Conservation (phyloP, 2,888 invertebrate species). For the Microctonus aethiopoides region DNA sequence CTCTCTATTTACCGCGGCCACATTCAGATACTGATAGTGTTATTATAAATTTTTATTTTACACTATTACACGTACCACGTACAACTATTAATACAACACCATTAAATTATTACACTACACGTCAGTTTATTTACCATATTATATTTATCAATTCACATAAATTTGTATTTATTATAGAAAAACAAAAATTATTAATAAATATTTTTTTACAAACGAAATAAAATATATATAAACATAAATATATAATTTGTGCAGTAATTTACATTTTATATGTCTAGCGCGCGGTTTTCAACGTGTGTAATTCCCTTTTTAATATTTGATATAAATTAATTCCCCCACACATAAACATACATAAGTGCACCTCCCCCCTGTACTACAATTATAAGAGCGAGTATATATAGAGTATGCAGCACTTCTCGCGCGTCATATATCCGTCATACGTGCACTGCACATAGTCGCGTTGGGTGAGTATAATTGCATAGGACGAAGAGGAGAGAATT, state of each 20-base stretch:
- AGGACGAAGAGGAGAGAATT: slow-evolving; percentile 61
- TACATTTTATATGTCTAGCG: too few species aligned
- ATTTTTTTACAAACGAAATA: too few species aligned
- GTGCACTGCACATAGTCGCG: slow-evolving; percentile 31
- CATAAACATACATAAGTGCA: slow-evolving; percentile 29
- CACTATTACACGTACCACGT: not conserved
- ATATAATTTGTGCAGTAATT: too few species aligned
- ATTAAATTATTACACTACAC: too few species aligned
- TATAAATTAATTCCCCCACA: not conserved
- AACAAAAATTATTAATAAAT: too few species aligned
- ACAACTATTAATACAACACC: not conserved
- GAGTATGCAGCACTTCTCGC: slow-evolving; percentile 39
- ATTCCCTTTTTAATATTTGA: not conserved
- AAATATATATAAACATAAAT: too few species aligned
- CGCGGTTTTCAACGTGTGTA: too few species aligned
- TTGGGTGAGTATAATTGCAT: slow-evolving; percentile 54
- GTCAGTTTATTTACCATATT: too few species aligned
- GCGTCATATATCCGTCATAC: slow-evolving; percentile 29
- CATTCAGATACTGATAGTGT: slow-evolving; percentile 10
- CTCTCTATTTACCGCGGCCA: not conserved
- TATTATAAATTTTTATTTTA: slow-evolving; percentile 17
- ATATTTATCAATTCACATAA: too few species aligned
- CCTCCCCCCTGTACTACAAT: too few species aligned
- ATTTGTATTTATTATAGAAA: too few species aligned
- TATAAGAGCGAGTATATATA: slow-evolving; percentile 9